Evolutionary conservation across 2,113 vertebrate species (phyloP), one percentile per base, ranked within the genome.

Genomic region (Numida meleagris): DNA sequence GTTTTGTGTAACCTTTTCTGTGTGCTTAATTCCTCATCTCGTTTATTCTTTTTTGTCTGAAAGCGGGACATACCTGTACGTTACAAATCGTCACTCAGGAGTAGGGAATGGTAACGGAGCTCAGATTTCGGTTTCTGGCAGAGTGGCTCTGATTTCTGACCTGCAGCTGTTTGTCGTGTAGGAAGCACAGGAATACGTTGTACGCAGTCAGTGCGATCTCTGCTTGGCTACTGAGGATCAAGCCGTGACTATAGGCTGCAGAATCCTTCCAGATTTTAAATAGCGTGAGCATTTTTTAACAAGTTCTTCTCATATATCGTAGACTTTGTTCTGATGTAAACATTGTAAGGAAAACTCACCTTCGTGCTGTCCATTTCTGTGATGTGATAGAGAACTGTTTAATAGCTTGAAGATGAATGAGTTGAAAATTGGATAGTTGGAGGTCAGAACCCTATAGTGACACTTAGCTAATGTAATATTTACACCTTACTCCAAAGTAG

Each of bases 401-500:
- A 97, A 94, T 96, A 96, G 86, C 95, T 92, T 92, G 92, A 97
- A 97, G 97, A 97, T 42, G 82, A 96, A 96, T 96, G 93, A 96
- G 96, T 97, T 96, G 91, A 93, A 97, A 97, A 97, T 97, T 58
- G 82, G 92, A 34, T 95, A 91, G 93, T 95, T 97, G 97, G 97
- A 98, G 97, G 97, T 98, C 96, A 73, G 96, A 97, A 95, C 95
- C 96, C 87, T 92, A 81, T 6, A 96, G 93, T 96, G 97, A 96
- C 97, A 96, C 96, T 97, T 96, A 96, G 96, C 97, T 98, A 94
- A 98, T 98, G 97, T 96, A 98, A 97, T 98, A 97, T 98, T 98
- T 96, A 98, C 98, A 95, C 91, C 84, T 95, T 88, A 48, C 67
- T 94, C 86, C 38, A 71, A 96, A 96, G 94, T 95, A 94, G 90